These are phyloP conservation scores for Adoxophyes honmai DNA, from an alignment of 1,140 invertebrate genomes.

Conservation along the genomic window DNA sequence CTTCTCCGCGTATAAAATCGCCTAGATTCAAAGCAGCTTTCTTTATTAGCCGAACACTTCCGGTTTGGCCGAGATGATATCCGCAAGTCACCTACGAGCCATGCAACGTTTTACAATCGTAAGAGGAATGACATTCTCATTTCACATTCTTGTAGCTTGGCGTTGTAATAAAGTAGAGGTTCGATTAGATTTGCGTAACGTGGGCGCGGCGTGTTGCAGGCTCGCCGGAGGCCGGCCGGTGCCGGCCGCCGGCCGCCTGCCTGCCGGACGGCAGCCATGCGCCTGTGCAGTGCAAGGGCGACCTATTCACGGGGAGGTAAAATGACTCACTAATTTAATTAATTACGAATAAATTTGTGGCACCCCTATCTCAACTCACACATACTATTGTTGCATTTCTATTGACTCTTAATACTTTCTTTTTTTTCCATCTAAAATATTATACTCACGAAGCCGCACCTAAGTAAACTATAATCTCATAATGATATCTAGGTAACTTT, in stretches of 20 bases:
- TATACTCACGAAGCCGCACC: too few relatives aligned
- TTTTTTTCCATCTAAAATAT: too few relatives aligned
- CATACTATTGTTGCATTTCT: too few relatives aligned
- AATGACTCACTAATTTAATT: too few relatives aligned
- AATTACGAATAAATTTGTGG: too few relatives aligned
- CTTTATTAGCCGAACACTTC: slow-evolving; percentile 10
- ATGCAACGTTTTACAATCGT: slow-evolving; percentile 2
- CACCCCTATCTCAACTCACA: too few relatives aligned
- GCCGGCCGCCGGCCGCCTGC: slow-evolving; percentile 69
- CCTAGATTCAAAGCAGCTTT: neutral
- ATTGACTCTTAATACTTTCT: too few relatives aligned
- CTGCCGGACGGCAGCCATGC: slow-evolving; percentile 74
- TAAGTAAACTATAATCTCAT: too few relatives aligned
- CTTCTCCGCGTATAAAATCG: too few relatives aligned
- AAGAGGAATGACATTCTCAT: slow-evolving; percentile 1
- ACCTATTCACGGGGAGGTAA: slow-evolving; percentile 75
- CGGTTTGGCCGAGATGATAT: neutral
- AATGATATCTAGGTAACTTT: too few relatives aligned
- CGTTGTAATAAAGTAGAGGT: neutral
- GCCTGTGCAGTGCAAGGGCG: slow-evolving; percentile 79
- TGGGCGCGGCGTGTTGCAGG: neutral
- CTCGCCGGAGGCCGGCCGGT: slow-evolving; percentile 24
- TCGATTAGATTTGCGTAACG: slow-evolving; percentile 10
- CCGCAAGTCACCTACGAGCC: slow-evolving; percentile 2
- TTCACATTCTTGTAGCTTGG: neutral